These are phyloP conservation scores for Drosophila subsilvestris DNA, from an alignment of 2,888 invertebrate species.

Conservation along the genomic window DNA sequence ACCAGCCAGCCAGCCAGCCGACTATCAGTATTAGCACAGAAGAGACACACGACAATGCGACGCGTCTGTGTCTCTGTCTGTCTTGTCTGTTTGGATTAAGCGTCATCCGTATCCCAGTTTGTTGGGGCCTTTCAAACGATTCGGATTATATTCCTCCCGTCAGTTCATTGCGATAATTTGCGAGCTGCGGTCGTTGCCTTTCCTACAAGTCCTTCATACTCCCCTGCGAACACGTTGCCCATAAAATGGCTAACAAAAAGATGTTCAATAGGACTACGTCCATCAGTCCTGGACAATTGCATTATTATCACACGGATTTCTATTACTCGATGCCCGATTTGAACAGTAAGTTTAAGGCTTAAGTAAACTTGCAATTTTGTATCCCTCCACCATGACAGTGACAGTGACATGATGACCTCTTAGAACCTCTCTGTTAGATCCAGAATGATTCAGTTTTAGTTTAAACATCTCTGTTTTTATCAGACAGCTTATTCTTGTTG, in stretches of 20 bases:
- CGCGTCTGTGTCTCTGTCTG: not conserved
- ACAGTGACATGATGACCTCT: not conserved
- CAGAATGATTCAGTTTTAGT: not conserved
- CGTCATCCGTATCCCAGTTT: slow-evolving; percentile 43
- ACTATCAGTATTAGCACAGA: slow-evolving; percentile 49
- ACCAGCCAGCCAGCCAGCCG: slow-evolving; percentile 8
- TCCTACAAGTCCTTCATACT: slow-evolving; percentile 3
- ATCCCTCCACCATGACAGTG: not conserved
- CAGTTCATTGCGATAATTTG: slow-evolving; percentile 51
- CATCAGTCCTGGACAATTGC: slow-evolving; percentile 77
- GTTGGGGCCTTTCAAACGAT: slow-evolving; percentile 18
- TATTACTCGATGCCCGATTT: slow-evolving; percentile 82
- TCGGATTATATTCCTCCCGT: slow-evolving; percentile 40
- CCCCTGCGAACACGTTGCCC: not conserved
- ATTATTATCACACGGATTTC: slow-evolving; percentile 84
- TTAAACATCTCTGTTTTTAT: not conserved
- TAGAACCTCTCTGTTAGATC: not conserved
- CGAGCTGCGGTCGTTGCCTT: slow-evolving; percentile 32
- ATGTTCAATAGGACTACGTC: slow-evolving; percentile 52
- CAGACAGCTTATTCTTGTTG: not conserved
- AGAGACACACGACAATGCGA: slow-evolving; percentile 25
- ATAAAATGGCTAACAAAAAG: slow-evolving; percentile 63
- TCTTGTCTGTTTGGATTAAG: slow-evolving; percentile 37
- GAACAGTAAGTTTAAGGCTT: slow-evolving; percentile 66
- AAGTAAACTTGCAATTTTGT: no score